Evolutionary conservation across 2,113 vertebrate genomes (phyloP), one percentile per base, ranked within the genome.

Genomic region (Tenrec ecaudatus): DNA sequence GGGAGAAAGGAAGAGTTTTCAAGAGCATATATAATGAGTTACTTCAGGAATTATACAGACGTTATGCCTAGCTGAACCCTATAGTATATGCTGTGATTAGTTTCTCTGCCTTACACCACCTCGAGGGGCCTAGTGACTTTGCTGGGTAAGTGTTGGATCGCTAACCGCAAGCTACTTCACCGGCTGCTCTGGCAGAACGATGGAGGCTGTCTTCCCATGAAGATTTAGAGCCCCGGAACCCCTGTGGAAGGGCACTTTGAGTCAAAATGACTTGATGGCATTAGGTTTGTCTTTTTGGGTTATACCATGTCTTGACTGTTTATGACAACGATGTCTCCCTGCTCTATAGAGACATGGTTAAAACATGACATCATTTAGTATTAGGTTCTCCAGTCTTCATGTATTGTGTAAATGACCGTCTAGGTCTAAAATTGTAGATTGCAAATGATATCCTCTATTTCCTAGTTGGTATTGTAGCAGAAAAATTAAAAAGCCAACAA

Each of bases 401-500:
- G 58, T 6, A 19, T 53, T 75, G 76, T 4, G 25, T 57, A 62
- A 23, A 22, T 75, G 73, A 38, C n/a, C 38, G 31, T 79, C 40
- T 77, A 43, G 16, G 5, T 66, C 19, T 69, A 76, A 75, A 85
- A 80, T 93, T 93, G 15, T 69, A 60, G 78, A 22, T 85, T 76
- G 36, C 58, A 58, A 53, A 14, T 53, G 9, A 10, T 53, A 53
- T 12, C 17, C 31, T 10, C 15, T 71, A 38, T 90, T 87, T 71
- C 40, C 47, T 73, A 78, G 47, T n/a, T 87, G 47, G 14, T 40
- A 2, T 76, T 88, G 22, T 77, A 86, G 38, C 22, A 88, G 71
- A 83, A 84, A 31, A 73, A 75, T 23, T 88, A 53, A 84, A 75
- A 90, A 83, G 27, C 36, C 53, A 6, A 36, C 79, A 87, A 73